Conservation (phyloP, 1,140 invertebrate species). For the Chelonus insularis region DNA sequence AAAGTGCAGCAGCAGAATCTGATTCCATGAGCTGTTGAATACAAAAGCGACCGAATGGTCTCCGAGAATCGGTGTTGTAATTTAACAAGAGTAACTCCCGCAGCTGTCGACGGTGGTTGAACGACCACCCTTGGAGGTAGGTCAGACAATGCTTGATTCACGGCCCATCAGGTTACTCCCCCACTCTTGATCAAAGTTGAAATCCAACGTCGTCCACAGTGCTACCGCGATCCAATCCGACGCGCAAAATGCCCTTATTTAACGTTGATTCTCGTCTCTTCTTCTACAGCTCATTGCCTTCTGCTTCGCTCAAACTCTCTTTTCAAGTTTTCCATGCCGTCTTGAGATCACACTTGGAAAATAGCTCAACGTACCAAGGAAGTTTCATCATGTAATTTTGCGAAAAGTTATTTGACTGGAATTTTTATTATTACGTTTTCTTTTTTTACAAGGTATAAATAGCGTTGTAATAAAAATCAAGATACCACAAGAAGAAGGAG, state of each 20-base stretch:
- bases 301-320: no score
- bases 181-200: neutral
- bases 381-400: no score
- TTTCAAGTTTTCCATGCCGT: no score
- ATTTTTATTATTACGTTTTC: no score
- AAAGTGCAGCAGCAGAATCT: slow-evolving; percentile 9
- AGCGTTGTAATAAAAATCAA: slow-evolving; percentile 3
- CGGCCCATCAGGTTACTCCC: slow-evolving; percentile 24
- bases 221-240: neutral
- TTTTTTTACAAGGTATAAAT: neutral
- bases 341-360: no score
- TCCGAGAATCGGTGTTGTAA: slow-evolving; percentile 29
- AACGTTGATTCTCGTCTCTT: no score
- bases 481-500: neutral
- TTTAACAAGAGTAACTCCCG: slow-evolving; percentile 29
- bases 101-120: slow-evolving; percentile 34
- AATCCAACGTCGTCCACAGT: neutral
- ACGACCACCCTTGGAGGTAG: slow-evolving; percentile 21
- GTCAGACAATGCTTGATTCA: slow-evolving; percentile 32
- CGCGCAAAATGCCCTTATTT: no score
- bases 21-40: slow-evolving; percentile 12
- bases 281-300: no score
- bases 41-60: slow-evolving; percentile 22
- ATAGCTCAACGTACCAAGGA: no score
- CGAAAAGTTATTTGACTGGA: no score